A percentile compares a stretch with the other conserved stretches of the same genome.
These are phyloP conservation scores for Ptychodera flava DNA, from an alignment of 35 echinoderm and acorn worm species.

Conservation along the genomic window DNA sequence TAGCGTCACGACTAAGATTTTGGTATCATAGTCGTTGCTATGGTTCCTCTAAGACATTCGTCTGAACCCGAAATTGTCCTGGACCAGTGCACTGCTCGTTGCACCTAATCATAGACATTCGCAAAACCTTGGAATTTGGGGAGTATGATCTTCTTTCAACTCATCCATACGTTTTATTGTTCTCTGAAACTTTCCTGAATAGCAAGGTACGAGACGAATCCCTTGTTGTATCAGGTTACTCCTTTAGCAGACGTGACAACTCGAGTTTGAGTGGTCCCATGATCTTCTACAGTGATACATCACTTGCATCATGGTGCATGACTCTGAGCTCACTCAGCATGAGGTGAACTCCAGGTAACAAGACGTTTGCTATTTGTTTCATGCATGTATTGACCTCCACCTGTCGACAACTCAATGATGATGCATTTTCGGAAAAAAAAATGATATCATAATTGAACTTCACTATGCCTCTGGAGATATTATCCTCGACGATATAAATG, in stretches of 20 bases:
- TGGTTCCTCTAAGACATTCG: too few relatives aligned
- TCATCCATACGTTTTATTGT: conserved; percentile 5
- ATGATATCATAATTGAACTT: not conserved
- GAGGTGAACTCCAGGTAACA: conserved; percentile 10
- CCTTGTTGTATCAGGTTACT: conserved; percentile 14
- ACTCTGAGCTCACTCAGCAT: conserved; percentile 6
- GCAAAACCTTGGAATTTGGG: not conserved
- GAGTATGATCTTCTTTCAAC: not conserved
- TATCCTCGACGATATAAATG: not conserved
- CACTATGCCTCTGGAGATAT: not conserved
- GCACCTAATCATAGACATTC: too few relatives aligned
- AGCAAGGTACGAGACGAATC: conserved; percentile 15
- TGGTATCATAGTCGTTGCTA: too few relatives aligned
- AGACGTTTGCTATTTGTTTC: conserved; percentile 11
- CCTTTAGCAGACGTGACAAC: conserved; percentile 6
- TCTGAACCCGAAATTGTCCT: too few relatives aligned
- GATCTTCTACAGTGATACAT: conserved; percentile 20
- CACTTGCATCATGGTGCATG: conserved; percentile 12
- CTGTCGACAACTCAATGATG: conserved; percentile 9
- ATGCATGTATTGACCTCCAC: conserved; percentile 18
- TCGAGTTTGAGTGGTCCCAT: conserved; percentile 23
- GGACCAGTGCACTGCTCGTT: too few relatives aligned
- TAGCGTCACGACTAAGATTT: too few relatives aligned
- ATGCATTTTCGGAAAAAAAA: not conserved
- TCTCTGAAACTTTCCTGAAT: conserved; percentile 33